Evolutionary conservation across 2,113 vertebrate genomes (phyloP).

Genomic region (Hippocampus zosterae): DNA sequence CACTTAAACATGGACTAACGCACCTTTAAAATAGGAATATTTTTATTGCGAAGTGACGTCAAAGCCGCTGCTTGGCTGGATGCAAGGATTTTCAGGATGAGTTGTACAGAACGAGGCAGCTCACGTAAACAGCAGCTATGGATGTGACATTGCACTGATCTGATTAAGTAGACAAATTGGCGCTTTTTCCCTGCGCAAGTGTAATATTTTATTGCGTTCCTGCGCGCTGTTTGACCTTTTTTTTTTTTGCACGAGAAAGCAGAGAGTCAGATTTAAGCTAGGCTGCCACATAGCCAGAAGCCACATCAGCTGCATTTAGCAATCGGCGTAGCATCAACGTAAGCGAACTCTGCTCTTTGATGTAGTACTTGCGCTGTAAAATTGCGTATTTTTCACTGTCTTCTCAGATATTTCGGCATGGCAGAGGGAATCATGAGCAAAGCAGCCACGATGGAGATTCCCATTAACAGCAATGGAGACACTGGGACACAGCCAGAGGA

Average conservation of each 20-base stretch:
- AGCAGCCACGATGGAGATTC: slow-evolving; percentile 97
- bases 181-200: not conserved
- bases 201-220: not conserved
- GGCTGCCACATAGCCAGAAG: slow-evolving; percentile 44
- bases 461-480: slow-evolving; percentile 93
- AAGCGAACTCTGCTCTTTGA: not conserved
- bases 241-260: slow-evolving; percentile 28
- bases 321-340: slow-evolving; percentile 29
- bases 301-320: slow-evolving; percentile 17
- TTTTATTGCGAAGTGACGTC: slow-evolving; percentile 54
- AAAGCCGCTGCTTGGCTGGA: slow-evolving; percentile 44
- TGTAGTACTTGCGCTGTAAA: too few relatives aligned
- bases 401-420: slow-evolving; percentile 73
- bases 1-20: rapidly evolving
- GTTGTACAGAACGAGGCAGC: slow-evolving; percentile 24
- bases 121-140: slow-evolving; percentile 37
- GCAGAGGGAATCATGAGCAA: slow-evolving; percentile 93
- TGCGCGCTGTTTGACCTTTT: not conserved
- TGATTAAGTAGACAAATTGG: not conserved
- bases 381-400: not conserved
- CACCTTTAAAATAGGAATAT: rapidly evolving
- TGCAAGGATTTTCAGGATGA: slow-evolving; percentile 57
- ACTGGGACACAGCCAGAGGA: slow-evolving; percentile 82
- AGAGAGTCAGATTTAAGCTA: slow-evolving; percentile 24
- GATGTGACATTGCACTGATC: slow-evolving; percentile 5